These are phyloP conservation scores for Saturnia pavonia DNA, from an alignment of 2,888 invertebrate genomes.

Conservation along the genomic window DNA sequence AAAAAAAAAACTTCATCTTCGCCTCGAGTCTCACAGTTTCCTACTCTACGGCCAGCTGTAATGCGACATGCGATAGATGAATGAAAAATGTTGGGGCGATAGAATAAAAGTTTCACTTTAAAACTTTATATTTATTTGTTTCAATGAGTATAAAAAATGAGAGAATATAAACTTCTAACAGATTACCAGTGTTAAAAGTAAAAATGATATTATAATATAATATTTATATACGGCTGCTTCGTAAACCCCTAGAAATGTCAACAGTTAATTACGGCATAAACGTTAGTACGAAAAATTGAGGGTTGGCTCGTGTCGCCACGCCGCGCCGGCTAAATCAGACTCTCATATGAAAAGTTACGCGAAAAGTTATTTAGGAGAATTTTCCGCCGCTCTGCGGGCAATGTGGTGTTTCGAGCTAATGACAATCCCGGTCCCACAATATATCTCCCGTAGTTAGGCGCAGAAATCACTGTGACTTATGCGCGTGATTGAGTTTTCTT, in stretches of 20 bases:
- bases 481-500: conserved; percentile 79
- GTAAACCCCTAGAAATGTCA: conserved; percentile 12
- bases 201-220: not conserved
- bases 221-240: not conserved
- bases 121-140: not conserved
- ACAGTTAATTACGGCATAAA: conserved; percentile 24
- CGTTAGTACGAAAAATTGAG: conserved; percentile 38
- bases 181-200: not conserved
- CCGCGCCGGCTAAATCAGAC: conserved; percentile 51
- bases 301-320: conserved; percentile 42
- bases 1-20: too few relatives aligned
- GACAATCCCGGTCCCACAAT: conserved; percentile 68
- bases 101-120: not conserved
- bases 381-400: conserved; percentile 53
- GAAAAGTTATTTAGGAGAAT: conserved; percentile 63
- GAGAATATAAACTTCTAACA: not conserved
- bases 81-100: too few relatives aligned
- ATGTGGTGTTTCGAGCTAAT: conserved; percentile 67
- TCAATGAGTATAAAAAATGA: not conserved
- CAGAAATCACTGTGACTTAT: conserved; percentile 77
- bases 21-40: too few relatives aligned
- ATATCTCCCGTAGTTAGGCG: conserved; percentile 77
- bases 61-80: too few relatives aligned
- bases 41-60: too few relatives aligned
- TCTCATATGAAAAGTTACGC: conserved; percentile 66